Evolutionary conservation across 2,797 vertebrate genomes (phyloP).

Genomic region (Crenichthys baileyi): DNA sequence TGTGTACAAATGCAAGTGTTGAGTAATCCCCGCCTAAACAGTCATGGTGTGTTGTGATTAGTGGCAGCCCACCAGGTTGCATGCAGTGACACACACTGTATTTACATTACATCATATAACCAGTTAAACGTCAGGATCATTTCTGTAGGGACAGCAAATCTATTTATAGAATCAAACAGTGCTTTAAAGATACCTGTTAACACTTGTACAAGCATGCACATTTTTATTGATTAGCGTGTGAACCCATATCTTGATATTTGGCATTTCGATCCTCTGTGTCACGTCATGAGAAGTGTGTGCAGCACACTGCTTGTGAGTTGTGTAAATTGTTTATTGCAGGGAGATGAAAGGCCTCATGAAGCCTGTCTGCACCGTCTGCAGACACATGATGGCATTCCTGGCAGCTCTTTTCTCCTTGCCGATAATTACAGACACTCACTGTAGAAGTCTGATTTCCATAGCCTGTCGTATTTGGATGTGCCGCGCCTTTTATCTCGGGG

Average conservation of each 20-base stretch:
- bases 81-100: constrained; percentile 45
- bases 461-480: constrained; percentile 39
- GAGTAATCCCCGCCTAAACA: constrained; percentile 48
- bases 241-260: constrained; percentile 17
- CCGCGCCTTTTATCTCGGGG: constrained; percentile 60
- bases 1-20: constrained; percentile 31
- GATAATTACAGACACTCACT: constrained; percentile 36
- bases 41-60: constrained; percentile 47
- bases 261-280: constrained; percentile 39
- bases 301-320: constrained; percentile 42
- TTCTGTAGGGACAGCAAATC: constrained; percentile 15
- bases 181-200: background rate
- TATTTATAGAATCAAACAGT: constrained; percentile 26
- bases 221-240: constrained; percentile 21
- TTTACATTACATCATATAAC: constrained; percentile 58
- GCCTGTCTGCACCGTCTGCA: constrained; percentile 30
- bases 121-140: constrained; percentile 30
- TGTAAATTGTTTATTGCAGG: constrained; percentile 61
- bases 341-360: constrained; percentile 62
- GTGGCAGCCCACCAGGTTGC: constrained; percentile 60
- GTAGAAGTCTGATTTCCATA: constrained; percentile 54
- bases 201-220: background rate
- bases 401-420: constrained; percentile 19
- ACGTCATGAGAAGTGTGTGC: constrained; percentile 21
- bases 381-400: constrained; percentile 33